These are phyloP conservation scores for Panonychus citri DNA, from an alignment of 1,140 invertebrate species.

Conservation along the genomic window DNA sequence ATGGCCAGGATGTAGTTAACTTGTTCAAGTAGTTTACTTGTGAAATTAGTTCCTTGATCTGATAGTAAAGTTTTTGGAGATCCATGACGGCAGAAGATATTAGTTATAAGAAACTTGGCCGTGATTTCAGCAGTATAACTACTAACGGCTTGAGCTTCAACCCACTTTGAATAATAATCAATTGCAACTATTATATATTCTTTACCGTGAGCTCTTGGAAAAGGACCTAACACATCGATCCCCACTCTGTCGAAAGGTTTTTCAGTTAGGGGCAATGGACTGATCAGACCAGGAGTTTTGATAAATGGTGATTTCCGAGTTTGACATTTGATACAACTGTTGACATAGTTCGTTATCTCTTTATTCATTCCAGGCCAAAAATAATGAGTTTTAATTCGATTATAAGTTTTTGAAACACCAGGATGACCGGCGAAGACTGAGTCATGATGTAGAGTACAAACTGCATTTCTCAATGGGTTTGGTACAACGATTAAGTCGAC, in stretches of 20 bases:
- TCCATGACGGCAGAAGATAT: conserved; percentile 22
- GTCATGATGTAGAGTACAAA: background rate
- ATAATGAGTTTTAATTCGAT: background rate
- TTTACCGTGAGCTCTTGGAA: conserved; percentile 13
- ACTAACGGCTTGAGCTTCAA: conserved; percentile 10
- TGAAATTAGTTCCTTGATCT: conserved; percentile 5
- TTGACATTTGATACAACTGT: background rate
- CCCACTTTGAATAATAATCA: conserved; percentile 17
- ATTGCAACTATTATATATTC: conserved; percentile 14
- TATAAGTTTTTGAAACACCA: background rate
- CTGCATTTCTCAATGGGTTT: background rate
- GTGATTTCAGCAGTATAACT: conserved; percentile 1
- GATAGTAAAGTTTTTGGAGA: conserved; percentile 16
- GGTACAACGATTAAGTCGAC: conserved; percentile 1
- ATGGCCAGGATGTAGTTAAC: conserved; percentile 4
- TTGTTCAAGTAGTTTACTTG: background rate
- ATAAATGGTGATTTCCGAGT: background rate
- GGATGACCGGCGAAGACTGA: background rate
- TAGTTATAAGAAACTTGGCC: conserved; percentile 15
- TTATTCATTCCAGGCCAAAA: background rate
- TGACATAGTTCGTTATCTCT: background rate
- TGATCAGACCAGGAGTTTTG: background rate
- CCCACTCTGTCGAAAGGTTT: conserved; percentile 15
- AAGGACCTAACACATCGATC: conserved; percentile 16
- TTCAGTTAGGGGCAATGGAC: conserved; percentile 2